A percentile compares a stretch with the other conserved stretches of the same genome.
Conservation (phyloP, 2,797 vertebrate species). For the Myotis planiceps region DNA sequence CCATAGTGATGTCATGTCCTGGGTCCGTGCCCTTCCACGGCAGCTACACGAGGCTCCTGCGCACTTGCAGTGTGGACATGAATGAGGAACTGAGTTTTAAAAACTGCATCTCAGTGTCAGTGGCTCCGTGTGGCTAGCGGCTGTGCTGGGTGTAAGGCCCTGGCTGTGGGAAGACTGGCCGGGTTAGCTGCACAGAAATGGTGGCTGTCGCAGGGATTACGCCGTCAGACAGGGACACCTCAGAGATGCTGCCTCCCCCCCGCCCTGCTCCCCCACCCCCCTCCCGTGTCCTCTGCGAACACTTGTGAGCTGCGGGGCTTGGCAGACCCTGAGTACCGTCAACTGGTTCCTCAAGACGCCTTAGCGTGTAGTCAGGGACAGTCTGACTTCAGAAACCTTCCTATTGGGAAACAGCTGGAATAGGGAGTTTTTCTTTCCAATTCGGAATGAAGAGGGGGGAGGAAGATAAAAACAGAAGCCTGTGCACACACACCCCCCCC, state of each 20-base stretch:
- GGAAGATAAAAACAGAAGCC: background rate
- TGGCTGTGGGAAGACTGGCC: background rate
- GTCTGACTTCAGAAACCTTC: background rate
- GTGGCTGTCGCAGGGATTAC: background rate
- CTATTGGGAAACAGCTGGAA: background rate
- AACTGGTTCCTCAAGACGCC: background rate
- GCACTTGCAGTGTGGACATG: background rate
- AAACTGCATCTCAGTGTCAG: background rate
- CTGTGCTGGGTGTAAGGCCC: background rate
- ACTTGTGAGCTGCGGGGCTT: background rate
- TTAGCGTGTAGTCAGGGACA: background rate
- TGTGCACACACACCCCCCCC: background rate
- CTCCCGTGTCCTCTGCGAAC: background rate
- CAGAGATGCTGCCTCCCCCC: background rate
- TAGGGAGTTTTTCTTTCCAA: conserved; percentile 22
- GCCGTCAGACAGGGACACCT: background rate
- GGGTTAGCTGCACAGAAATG: background rate
- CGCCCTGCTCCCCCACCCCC: no score
- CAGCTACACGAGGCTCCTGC: background rate
- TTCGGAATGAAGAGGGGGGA: background rate
- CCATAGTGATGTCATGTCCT: background rate
- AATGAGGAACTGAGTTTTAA: background rate
- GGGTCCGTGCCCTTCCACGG: background rate
- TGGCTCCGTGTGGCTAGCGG: background rate
- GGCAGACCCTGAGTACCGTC: background rate